A percentile compares a stretch with the other conserved stretches of the same genome.
phyloP scores from a whole-genome alignment of 2,113 vertebrate species.

The Anas platyrhynchos region DNA sequence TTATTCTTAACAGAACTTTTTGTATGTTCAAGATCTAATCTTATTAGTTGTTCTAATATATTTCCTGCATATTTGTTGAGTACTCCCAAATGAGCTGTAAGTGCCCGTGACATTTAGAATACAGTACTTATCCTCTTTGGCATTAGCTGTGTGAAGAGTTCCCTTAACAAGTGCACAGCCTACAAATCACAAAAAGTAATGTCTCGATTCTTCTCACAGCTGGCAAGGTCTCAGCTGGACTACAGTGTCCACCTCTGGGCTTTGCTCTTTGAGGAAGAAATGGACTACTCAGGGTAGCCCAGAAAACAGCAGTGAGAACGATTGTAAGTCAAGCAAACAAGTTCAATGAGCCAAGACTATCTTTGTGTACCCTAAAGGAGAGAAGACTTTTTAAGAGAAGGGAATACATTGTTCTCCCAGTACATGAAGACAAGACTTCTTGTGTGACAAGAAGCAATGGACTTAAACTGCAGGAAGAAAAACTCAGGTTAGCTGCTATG shows the following conservation, averaged over 20 bases:
- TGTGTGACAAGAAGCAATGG: neutral
- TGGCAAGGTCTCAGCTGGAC: neutral
- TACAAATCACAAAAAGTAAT: neutral
- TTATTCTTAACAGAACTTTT: neutral
- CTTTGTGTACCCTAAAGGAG: neutral
- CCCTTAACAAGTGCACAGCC: neutral
- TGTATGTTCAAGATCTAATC: neutral
- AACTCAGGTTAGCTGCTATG: neutral
- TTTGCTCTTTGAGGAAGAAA: neutral
- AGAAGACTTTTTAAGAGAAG: neutral
- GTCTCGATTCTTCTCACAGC: neutral
- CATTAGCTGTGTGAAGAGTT: neutral
- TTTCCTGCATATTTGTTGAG: neutral
- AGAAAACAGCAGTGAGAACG: neutral
- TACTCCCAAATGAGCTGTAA: neutral
- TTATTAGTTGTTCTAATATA: neutral
- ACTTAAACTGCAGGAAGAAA: neutral
- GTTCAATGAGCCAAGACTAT: neutral
- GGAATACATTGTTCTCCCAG: neutral
- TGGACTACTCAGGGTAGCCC: neutral
- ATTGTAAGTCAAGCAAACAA: neutral
- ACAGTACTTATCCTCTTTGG: neutral
- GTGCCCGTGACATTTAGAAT: neutral
- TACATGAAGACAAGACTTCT: neutral
- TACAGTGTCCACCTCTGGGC: neutral